Percentiles rank a stretch among this genome's conserved stretches.
These are phyloP conservation scores for Urosaurus nigricauda DNA, from an alignment of 2,797 vertebrate species.

Conservation along the genomic window DNA sequence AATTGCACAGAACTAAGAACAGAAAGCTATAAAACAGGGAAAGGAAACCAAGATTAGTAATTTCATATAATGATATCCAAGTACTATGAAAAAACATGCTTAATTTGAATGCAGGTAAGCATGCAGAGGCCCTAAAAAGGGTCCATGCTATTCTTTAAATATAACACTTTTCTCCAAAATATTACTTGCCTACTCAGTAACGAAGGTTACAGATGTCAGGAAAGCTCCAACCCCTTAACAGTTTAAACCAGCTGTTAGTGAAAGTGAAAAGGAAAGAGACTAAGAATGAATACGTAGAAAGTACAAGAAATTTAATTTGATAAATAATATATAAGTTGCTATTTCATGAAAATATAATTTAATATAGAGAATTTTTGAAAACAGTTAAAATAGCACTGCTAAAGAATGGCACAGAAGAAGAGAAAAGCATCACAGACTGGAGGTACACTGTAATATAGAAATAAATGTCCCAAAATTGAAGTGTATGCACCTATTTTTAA, in stretches of 20 bases:
- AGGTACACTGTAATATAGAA: not conserved
- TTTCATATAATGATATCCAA: conserved; percentile 65
- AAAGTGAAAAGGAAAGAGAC: conserved; percentile 88
- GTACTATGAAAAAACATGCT: conserved; percentile 80
- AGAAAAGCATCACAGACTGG: not conserved
- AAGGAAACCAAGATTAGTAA: conserved; percentile 62
- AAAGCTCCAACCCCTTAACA: conserved; percentile 89
- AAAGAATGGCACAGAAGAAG: not conserved
- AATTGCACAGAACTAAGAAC: conserved; percentile 45
- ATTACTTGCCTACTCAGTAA: conserved; percentile 87
- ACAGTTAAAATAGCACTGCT: not conserved
- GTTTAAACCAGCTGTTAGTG: conserved; percentile 94
- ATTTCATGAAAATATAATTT: conserved; percentile 12
- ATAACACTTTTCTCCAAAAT: conserved; percentile 80
- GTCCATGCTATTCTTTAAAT: conserved; percentile 81
- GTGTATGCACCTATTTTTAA: not conserved
- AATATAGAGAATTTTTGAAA: not conserved
- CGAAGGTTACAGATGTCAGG: conserved; percentile 85
- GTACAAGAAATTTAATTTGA: conserved; percentile 53
- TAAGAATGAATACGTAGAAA: conserved; percentile 79
- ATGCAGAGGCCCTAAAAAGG: conserved; percentile 79
- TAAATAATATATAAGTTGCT: conserved; percentile 10
- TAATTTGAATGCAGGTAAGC: conserved; percentile 77
- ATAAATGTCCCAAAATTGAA: not conserved
- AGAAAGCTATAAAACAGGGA: conserved; percentile 60